These are phyloP conservation scores for Temnothorax curvispinosus DNA, from an alignment of 1,140 invertebrate species.

Conservation along the genomic window DNA sequence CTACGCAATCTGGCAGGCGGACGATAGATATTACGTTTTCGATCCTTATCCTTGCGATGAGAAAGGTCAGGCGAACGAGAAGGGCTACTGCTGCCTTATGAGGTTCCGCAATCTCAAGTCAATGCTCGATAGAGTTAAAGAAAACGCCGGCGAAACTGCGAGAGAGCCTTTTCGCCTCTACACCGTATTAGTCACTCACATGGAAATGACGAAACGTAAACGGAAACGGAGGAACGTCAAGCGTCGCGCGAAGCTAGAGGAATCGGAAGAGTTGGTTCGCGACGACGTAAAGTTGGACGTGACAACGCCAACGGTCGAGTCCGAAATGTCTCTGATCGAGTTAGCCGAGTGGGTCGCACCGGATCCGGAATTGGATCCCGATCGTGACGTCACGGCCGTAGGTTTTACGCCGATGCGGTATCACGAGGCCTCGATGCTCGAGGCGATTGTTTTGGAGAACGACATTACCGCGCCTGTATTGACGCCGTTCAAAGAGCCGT, in stretches of 20 bases:
- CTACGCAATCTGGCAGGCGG: conserved; percentile 80
- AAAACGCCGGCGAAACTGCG: conserved; percentile 66
- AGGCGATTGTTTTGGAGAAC: conserved; percentile 78
- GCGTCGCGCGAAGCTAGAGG: conserved; percentile 20
- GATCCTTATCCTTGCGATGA: conserved; percentile 82
- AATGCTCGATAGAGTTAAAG: conserved; percentile 74
- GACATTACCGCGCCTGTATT: conserved; percentile 74
- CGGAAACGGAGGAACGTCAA: conserved; percentile 51
- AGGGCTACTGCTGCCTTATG: conserved; percentile 77
- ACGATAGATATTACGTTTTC: conserved; percentile 78
- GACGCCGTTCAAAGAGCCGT: conserved; percentile 70
- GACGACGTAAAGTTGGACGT: not conserved
- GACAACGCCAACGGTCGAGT: not conserved
- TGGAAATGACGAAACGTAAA: conserved; percentile 67
- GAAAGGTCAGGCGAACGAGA: conserved; percentile 61
- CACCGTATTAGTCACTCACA: conserved; percentile 75
- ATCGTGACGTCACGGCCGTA: conserved; percentile 53
- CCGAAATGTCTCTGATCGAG: conserved; percentile 77
- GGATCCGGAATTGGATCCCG: conserved; percentile 41
- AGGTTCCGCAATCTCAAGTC: conserved; percentile 66
- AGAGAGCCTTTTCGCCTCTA: conserved; percentile 77
- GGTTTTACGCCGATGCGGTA: conserved; percentile 74
- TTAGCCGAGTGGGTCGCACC: conserved; percentile 72
- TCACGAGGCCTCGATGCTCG: conserved; percentile 76
- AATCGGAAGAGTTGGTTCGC: not conserved